These are phyloP conservation scores for Perdita meconis DNA, from an alignment of 2,888 invertebrate species.

Conservation along the genomic window DNA sequence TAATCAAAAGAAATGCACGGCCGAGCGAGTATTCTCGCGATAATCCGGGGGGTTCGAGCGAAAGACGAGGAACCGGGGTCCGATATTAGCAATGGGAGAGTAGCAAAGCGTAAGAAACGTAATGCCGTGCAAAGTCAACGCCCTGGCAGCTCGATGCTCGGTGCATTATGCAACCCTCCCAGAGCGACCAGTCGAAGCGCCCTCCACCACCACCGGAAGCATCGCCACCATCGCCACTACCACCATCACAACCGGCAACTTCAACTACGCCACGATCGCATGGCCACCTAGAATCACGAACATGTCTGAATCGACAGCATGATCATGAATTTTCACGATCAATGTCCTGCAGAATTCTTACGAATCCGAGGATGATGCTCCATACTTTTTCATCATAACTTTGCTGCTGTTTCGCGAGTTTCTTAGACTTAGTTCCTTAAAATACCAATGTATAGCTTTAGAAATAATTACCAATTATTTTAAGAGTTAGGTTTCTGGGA, in stretches of 20 bases:
- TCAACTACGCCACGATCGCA: slow-evolving; percentile 56
- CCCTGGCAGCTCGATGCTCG: slow-evolving; percentile 79
- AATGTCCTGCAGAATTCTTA: background rate
- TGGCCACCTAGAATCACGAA: slow-evolving; percentile 48
- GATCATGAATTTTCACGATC: background rate
- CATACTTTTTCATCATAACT: too few species aligned
- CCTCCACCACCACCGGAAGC: slow-evolving; percentile 57
- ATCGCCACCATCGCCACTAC: slow-evolving; percentile 41
- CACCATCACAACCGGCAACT: slow-evolving; percentile 42
- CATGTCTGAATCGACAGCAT: slow-evolving; percentile 34
- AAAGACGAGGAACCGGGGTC: slow-evolving; percentile 39
- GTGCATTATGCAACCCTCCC: slow-evolving; percentile 81
- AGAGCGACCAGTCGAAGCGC: slow-evolving; percentile 73
- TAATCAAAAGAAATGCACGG: slow-evolving; percentile 33
- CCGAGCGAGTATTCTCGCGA: background rate
- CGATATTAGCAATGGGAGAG: slow-evolving; percentile 62
- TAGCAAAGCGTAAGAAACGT: slow-evolving; percentile 68
- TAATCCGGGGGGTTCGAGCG: slow-evolving; percentile 42
- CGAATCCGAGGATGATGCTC: too few species aligned
- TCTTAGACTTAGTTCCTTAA: too few species aligned
- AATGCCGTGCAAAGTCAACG: slow-evolving; percentile 79
- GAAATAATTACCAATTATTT: too few species aligned
- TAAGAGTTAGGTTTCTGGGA: too few species aligned
- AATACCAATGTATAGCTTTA: too few species aligned
- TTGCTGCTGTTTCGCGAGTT: too few species aligned